These are phyloP conservation scores for Xanthostigma xanthostigma DNA, from an alignment of 2,888 invertebrate species.

Conservation along the genomic window DNA sequence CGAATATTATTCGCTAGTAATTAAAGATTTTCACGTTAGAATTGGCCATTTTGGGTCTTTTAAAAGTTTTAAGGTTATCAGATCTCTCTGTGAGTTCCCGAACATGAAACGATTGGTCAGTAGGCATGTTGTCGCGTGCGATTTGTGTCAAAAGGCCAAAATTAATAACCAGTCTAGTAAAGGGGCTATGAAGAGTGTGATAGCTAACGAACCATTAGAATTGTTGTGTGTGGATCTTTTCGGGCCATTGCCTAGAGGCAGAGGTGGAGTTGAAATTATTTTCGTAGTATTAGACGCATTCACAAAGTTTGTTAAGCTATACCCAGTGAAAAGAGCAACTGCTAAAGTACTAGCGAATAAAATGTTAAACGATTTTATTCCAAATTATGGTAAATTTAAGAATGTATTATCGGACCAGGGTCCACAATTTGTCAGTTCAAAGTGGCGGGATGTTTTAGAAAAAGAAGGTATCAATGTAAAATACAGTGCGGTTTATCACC, in stretches of 20 bases:
- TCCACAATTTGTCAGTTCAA: constrained; percentile 12
- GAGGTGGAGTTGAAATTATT: constrained; percentile 11
- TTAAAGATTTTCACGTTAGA: too few species aligned
- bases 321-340: constrained; percentile 12
- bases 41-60: constrained; percentile 9
- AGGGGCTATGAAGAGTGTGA: constrained; percentile 4
- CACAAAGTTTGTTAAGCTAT: constrained; percentile 15
- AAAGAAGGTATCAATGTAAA: constrained; percentile 5
- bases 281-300: constrained; percentile 15
- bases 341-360: constrained; percentile 8
- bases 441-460: constrained; percentile 8
- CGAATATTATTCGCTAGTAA: too few species aligned
- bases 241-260: constrained; percentile 12
- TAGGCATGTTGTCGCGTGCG: constrained; percentile 5
- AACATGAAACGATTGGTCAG: background rate
- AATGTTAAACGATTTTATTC: constrained; percentile 6
- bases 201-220: constrained; percentile 8
- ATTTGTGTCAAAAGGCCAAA: constrained; percentile 12
- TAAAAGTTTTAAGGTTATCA: constrained; percentile 4
- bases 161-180: background rate
- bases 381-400: background rate
- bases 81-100: constrained; percentile 1
- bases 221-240: constrained; percentile 12
- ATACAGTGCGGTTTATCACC: constrained; percentile 12
- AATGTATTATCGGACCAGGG: constrained; percentile 12